These are phyloP conservation scores for Phrynocephalus versicolor DNA, from an alignment of 2,113 vertebrate genomes.

Conservation along the genomic window DNA sequence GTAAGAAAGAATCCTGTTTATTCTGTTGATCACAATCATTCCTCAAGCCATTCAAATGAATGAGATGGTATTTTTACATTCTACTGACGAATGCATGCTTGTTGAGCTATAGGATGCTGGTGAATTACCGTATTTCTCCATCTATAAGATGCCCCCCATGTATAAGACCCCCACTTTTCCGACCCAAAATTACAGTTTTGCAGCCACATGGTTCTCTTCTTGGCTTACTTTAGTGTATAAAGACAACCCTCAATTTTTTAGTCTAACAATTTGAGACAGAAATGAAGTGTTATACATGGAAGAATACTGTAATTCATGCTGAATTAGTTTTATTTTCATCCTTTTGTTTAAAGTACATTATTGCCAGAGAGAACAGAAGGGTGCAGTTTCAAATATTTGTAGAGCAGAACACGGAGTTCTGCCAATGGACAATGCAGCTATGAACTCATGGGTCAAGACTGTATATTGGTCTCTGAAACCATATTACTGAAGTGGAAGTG, in stretches of 20 bases:
- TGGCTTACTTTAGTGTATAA: no score
- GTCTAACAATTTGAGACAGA: no score
- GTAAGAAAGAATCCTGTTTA: background rate
- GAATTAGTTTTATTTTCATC: slow-evolving; percentile 48
- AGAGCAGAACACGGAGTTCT: slow-evolving; percentile 20
- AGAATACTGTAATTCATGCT: no score
- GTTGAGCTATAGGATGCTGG: slow-evolving; percentile 53
- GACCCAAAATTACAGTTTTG: no score
- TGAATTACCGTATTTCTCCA: no score
- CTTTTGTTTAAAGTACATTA: slow-evolving; percentile 3
- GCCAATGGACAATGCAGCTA: slow-evolving; percentile 38
- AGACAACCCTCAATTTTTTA: no score
- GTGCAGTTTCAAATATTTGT: background rate
- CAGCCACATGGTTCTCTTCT: no score
- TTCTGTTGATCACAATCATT: background rate
- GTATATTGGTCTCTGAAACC: background rate
- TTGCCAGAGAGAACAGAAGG: slow-evolving; percentile 15
- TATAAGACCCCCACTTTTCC: no score
- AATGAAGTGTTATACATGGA: no score
- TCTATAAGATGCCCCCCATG: no score
- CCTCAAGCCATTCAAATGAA: slow-evolving; percentile 11
- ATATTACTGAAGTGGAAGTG: slow-evolving; percentile 6
- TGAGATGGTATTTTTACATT: slow-evolving; percentile 3
- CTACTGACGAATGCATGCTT: slow-evolving; percentile 31
- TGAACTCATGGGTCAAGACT: background rate